phyloP scores from a whole-genome alignment of 2,888 invertebrate species.

The Campopleginae sp. region DNA sequence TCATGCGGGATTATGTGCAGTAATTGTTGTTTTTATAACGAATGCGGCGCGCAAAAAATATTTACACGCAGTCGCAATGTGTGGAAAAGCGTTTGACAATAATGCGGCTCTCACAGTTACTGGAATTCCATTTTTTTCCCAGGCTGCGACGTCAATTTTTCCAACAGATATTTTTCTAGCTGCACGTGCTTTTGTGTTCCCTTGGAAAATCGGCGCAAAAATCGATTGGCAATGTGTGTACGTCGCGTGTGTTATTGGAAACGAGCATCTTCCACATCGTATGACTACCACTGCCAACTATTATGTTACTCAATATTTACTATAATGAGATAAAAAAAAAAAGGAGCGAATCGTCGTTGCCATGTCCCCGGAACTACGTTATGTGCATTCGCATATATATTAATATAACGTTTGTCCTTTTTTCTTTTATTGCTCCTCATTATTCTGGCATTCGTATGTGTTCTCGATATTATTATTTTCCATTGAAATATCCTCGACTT shows the following conservation, averaged over 20 bases:
- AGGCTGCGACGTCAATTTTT: conserved; percentile 24
- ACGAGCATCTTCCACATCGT: background rate
- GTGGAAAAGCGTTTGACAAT: background rate
- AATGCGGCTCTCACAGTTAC: background rate
- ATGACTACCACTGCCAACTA: conserved; percentile 60
- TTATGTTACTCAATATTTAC: conserved; percentile 40
- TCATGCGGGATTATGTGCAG: background rate
- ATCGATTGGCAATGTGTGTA: conserved; percentile 22
- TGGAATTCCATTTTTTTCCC: background rate
- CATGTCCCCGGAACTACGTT: conserved; percentile 68
- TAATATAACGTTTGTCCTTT: conserved; percentile 47
- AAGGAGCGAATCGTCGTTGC: conserved; percentile 15
- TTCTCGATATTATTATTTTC: conserved; percentile 34
- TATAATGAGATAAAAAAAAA: conserved; percentile 44
- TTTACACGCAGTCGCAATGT: background rate
- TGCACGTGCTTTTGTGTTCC: background rate
- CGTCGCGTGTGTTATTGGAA: conserved; percentile 32
- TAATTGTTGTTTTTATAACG: conserved; percentile 1
- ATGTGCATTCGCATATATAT: conserved; percentile 60
- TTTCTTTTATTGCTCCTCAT: conserved; percentile 33
- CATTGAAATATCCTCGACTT: conserved; percentile 17
- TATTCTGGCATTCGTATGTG: conserved; percentile 7
- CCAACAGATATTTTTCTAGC: background rate
- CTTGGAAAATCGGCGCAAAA: conserved; percentile 12
- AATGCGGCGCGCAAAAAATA: background rate